Evolutionary conservation across 2,797 vertebrate genomes (phyloP), one percentile per base, ranked within the genome.

Genomic region (Nyctalus aviator): DNA sequence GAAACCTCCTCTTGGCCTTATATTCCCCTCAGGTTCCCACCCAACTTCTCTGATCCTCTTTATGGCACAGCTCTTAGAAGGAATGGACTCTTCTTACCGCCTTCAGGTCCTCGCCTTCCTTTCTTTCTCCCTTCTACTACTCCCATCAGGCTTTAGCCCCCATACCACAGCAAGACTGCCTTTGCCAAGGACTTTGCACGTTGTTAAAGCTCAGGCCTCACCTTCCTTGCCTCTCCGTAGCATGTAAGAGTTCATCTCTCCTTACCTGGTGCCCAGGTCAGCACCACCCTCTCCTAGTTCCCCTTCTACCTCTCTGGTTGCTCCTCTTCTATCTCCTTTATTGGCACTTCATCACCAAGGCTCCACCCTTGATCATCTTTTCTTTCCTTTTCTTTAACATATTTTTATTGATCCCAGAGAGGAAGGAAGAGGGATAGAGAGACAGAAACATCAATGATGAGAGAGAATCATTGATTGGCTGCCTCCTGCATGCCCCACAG

Each of bases 1-100:
- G 79, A 92, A 90, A 20, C 25, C 30, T 46, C 35, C 30, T 50
- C 53, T 23, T 55, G 75, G 83, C 76, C 87, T 85, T 76, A 44
- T n/a, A 30, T 50, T 27, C 50, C 62, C 41, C 55, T 66, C 73
- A 90, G 44, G 53, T 50, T 35, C 57, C 62, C 48, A 73, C 46
- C 68, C 69, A 55, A 27, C 53, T 44, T 59, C 30, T 53, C 59
- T 18, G 1, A 4, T 37, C 48, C 75, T 66, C 23, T 84, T 64
- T 68, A 32, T 44, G 32, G n/a, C 59, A 32, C 3, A 53, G 18
- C 59, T 82, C 32, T 84, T 30, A 5, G 69, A 84, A 88, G 78
- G 62, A 50, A 37, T 7, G 3, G 32, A 30, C 21, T 46, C 48
- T 44, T 46, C 66, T 77, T 72, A n/a, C 18, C 8, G 32, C 73